Percentiles rank a stretch among this genome's conserved stretches.
phyloP scores from a whole-genome alignment of 2,888 invertebrate species.

The Branchipolynoe longqiensis region DNA sequence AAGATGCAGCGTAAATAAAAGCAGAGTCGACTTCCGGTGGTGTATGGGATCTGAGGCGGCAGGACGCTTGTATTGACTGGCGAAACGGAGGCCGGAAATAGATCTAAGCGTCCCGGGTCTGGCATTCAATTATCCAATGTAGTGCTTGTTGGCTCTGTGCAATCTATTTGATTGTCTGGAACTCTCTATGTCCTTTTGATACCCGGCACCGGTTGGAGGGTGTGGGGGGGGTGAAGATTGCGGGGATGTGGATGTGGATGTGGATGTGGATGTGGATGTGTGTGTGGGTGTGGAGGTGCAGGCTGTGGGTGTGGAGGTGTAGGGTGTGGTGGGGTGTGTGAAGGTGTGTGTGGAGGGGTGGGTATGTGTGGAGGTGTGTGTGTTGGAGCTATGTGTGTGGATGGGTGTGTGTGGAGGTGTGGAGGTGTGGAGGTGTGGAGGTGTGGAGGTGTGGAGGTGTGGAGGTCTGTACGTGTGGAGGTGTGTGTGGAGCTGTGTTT shows the following conservation, averaged over 20 bases:
- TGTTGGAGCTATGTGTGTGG: not conserved
- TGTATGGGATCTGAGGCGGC: too few species aligned
- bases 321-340: not conserved
- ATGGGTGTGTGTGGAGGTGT: too few species aligned
- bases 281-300: not conserved
- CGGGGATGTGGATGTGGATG: not conserved
- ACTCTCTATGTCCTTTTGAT: not conserved
- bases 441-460: too few species aligned
- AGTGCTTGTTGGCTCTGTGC: not conserved
- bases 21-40: too few species aligned
- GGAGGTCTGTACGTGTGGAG: too few species aligned
- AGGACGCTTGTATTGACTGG: not conserved
- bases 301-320: not conserved
- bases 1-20: too few species aligned
- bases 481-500: too few species aligned
- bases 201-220: not conserved
- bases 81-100: not conserved
- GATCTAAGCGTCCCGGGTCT: not conserved
- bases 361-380: not conserved
- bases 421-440: not conserved
- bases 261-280: not conserved
- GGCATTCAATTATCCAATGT: slow-evolving; percentile 15
- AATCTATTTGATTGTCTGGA: slow-evolving; percentile 29
- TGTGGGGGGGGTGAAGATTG: not conserved
- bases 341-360: too few species aligned